Conservation (phyloP, 2,113 vertebrate species). For the Tiliqua scincoides region DNA sequence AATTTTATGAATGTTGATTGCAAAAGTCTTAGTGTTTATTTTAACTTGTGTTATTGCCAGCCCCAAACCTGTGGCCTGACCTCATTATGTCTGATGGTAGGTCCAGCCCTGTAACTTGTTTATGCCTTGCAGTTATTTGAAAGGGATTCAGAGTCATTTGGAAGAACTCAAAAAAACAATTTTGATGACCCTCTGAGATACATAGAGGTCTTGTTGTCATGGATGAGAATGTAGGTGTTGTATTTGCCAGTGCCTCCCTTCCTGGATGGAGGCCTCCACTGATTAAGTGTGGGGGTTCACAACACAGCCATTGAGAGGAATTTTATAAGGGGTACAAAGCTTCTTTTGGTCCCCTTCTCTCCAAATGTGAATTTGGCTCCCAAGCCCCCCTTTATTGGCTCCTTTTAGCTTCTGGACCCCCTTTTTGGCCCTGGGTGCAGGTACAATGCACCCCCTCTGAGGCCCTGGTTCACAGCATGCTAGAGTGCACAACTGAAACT, state of each 20-base stretch:
- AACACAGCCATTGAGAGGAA: too few relatives aligned
- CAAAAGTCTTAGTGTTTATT: too few relatives aligned
- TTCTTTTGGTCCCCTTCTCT: too few relatives aligned
- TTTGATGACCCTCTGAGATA: background rate
- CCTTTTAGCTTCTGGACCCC: too few relatives aligned
- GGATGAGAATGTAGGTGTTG: background rate
- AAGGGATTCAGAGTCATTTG: background rate
- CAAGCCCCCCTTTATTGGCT: too few relatives aligned
- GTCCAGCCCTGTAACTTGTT: background rate
- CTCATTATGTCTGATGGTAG: background rate
- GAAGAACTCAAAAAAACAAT: background rate
- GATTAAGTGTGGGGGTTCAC: background rate
- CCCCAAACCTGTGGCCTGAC: background rate
- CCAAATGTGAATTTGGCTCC: too few relatives aligned
- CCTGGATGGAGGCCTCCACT: background rate
- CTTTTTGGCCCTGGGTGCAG: too few relatives aligned
- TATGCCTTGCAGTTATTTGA: background rate
- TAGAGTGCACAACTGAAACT: background rate
- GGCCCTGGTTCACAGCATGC: too few relatives aligned
- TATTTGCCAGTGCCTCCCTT: background rate
- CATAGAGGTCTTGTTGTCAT: background rate
- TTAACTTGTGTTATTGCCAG: too few relatives aligned
- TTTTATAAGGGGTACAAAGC: too few relatives aligned
- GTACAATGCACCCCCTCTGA: too few relatives aligned
- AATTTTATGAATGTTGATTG: too few relatives aligned